A percentile compares a stretch with the other conserved stretches of the same genome.
These are phyloP conservation scores for Emydocephalus ijimae DNA, from an alignment of 2,113 vertebrate species.

Conservation along the genomic window DNA sequence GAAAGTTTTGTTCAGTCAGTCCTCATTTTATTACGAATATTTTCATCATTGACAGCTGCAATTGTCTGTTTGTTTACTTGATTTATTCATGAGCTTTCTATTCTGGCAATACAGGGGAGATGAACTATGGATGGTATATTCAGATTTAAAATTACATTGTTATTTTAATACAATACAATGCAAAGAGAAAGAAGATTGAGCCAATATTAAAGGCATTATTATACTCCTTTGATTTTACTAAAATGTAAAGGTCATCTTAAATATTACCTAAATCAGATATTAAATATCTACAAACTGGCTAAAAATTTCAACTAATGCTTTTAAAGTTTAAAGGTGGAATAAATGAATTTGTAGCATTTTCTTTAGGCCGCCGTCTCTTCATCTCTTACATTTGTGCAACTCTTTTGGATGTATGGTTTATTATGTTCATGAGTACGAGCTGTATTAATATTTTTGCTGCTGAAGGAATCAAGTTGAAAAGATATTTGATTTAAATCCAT, in stretches of 20 bases:
- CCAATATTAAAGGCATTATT: background rate
- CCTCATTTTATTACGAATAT: background rate
- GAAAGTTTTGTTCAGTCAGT: conserved; percentile 66
- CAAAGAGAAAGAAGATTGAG: background rate
- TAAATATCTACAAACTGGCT: no score
- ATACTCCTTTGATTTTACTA: background rate
- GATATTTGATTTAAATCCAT: background rate
- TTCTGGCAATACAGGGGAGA: background rate
- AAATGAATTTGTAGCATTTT: background rate
- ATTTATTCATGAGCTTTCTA: background rate
- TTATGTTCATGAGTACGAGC: background rate
- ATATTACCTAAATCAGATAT: background rate
- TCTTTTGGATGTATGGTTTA: background rate
- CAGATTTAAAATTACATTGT: background rate
- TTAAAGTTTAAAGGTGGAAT: background rate
- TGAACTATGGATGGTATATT: background rate
- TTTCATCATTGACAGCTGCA: background rate
- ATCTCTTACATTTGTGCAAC: background rate
- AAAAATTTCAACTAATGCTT: background rate
- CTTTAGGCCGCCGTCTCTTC: background rate
- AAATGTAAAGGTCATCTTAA: background rate
- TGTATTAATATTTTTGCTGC: background rate
- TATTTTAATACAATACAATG: background rate
- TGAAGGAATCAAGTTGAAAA: background rate
- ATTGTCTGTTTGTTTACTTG: background rate